Conservation (phyloP, 2,113 vertebrate species). For the Psophia crepitans region DNA sequence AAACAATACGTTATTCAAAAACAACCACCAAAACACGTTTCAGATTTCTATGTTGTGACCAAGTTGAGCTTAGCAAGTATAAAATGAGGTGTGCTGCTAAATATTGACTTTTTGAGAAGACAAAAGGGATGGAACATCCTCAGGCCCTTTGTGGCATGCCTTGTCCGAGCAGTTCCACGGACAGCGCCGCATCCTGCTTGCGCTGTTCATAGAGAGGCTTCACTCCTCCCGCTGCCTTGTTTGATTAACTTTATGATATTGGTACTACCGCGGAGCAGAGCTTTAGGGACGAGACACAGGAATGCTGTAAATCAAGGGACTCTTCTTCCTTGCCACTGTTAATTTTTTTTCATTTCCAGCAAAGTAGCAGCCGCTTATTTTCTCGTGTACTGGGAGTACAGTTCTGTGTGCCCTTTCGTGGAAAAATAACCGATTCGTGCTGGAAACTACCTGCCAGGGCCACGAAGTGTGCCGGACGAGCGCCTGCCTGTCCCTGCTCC, state of each 20-base stretch:
- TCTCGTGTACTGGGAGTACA: not conserved
- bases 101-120: not conserved
- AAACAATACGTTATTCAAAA: not conserved
- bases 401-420: not conserved
- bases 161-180: not conserved
- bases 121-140: not conserved
- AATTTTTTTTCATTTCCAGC: not conserved
- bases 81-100: not conserved
- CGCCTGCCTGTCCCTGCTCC: fast-evolving
- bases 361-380: not conserved
- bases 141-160: fast-evolving
- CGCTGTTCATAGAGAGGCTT: not conserved
- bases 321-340: not conserved
- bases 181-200: fast-evolving
- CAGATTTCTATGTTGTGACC: not conserved
- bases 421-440: not conserved
- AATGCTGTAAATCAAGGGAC: not conserved
- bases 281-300: not conserved
- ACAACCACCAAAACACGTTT: not conserved
- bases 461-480: not conserved
- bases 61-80: not conserved
- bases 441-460: not conserved
- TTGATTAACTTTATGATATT: no score
- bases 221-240: fast-evolving
- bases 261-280: not conserved